These are phyloP conservation scores for Hydroisotoma schaefferi DNA, from an alignment of 2,888 invertebrate species.

Conservation along the genomic window DNA sequence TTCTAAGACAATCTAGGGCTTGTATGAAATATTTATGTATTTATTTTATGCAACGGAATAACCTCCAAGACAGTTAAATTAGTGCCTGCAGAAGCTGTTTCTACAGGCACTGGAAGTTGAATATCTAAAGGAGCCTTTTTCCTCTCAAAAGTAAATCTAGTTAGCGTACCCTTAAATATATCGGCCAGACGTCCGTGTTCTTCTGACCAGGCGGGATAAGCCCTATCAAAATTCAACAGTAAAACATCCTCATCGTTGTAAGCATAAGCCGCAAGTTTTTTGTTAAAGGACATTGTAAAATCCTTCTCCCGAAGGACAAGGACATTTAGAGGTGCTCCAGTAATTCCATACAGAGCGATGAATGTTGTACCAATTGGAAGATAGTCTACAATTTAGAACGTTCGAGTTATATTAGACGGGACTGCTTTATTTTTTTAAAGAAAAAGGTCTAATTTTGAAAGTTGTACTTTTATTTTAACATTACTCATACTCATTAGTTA, in stretches of 20 bases:
- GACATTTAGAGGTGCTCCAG: slow-evolving; percentile 14
- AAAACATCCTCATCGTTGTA: slow-evolving; percentile 5
- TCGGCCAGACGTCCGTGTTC: slow-evolving; percentile 1
- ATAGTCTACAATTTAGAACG: slow-evolving; percentile 10
- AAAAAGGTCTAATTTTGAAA: background rate
- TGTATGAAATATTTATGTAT: too few relatives aligned
- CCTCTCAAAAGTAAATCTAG: too few relatives aligned
- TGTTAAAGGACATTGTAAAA: background rate
- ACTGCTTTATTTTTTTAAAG: background rate
- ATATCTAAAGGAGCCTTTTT: too few relatives aligned
- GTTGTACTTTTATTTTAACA: too few relatives aligned
- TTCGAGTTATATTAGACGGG: background rate
- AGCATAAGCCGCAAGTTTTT: slow-evolving; percentile 14
- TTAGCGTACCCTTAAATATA: background rate
- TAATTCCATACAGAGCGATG: slow-evolving; percentile 9
- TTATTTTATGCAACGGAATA: too few relatives aligned
- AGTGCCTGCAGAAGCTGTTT: too few relatives aligned
- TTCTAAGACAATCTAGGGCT: too few relatives aligned
- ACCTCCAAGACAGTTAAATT: too few relatives aligned
- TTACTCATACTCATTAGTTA: too few relatives aligned
- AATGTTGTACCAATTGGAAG: slow-evolving; percentile 10
- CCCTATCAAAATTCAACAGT: background rate
- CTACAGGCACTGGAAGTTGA: too few relatives aligned
- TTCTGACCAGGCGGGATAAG: background rate
- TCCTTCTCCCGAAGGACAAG: background rate